These are phyloP conservation scores for Adelognathus sp. DNA, from an alignment of 2,888 invertebrate species.

Conservation along the genomic window DNA sequence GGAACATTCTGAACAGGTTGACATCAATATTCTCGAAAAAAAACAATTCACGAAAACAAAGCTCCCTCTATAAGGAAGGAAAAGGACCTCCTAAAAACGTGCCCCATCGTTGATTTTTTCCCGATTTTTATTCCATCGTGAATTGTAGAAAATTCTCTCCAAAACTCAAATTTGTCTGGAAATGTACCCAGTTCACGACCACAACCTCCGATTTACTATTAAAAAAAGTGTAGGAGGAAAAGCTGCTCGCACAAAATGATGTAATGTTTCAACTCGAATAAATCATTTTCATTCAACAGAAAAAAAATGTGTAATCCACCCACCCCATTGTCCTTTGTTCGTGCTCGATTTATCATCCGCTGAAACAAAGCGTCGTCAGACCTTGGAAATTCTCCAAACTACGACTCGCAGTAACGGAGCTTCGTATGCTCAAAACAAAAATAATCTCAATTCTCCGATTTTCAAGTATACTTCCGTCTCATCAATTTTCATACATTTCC, in stretches of 20 bases:
- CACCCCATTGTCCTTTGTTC: not conserved
- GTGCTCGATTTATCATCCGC: not conserved
- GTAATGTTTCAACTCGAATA: slow-evolving; percentile 34
- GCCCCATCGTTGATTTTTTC: too few relatives aligned
- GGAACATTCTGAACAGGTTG: slow-evolving; percentile 9
- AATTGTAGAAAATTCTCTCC: too few relatives aligned
- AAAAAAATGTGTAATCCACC: not conserved
- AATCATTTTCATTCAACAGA: slow-evolving; percentile 10
- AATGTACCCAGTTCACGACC: too few relatives aligned
- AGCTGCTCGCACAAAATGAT: slow-evolving; percentile 20
- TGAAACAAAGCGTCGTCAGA: not conserved
- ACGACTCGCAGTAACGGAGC: not conserved
- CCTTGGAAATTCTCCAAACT: not conserved
- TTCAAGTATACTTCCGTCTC: not conserved
- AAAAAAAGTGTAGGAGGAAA: not conserved
- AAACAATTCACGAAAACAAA: too few relatives aligned
- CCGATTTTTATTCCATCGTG: too few relatives aligned
- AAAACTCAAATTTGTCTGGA: too few relatives aligned
- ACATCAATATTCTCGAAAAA: too few relatives aligned
- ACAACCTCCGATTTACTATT: too few relatives aligned
- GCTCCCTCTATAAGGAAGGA: too few relatives aligned
- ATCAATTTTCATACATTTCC: too few relatives aligned
- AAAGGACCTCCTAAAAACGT: too few relatives aligned
- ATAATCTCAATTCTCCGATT: not conserved
- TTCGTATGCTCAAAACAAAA: not conserved